Evolutionary conservation across 2,113 vertebrate species (phyloP).

Genomic region (Coregonus clupeaformis): DNA sequence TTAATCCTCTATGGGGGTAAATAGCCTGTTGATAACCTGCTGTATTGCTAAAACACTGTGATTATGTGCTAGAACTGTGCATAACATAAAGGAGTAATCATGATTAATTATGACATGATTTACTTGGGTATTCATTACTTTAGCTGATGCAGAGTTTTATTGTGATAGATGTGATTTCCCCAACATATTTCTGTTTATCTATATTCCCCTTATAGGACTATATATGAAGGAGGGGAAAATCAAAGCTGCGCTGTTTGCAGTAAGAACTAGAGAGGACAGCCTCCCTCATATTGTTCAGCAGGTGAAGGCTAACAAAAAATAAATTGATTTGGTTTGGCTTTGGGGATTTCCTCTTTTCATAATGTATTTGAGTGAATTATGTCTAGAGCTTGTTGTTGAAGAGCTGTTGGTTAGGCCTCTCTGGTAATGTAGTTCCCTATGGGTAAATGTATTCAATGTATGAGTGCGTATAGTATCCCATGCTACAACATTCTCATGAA

Average conservation of each 20-base stretch:
- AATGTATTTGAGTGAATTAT: background rate
- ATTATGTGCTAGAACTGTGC: constrained; percentile 9
- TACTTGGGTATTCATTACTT: background rate
- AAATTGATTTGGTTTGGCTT: background rate
- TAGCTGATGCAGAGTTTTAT: background rate
- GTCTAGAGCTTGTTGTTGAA: background rate
- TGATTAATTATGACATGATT: constrained; percentile 4
- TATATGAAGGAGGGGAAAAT: constrained; percentile 6
- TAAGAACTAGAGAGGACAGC: background rate
- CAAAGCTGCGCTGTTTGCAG: background rate
- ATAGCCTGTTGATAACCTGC: constrained; percentile 24
- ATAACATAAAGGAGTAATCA: background rate
- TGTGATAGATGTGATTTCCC: background rate
- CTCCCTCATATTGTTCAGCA: constrained; percentile 1
- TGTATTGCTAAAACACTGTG: background rate
- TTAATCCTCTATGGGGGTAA: constrained; percentile 4
- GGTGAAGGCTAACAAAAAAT: background rate
- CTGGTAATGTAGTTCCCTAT: no score
- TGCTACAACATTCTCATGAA: no score
- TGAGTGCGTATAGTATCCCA: no score
- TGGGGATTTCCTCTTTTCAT: background rate
- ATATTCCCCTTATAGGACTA: background rate
- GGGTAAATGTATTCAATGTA: no score
- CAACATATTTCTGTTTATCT: background rate
- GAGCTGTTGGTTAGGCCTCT: background rate